Evolutionary conservation across 2,888 invertebrate species (phyloP).

Genomic region (Macropis europaea): DNA sequence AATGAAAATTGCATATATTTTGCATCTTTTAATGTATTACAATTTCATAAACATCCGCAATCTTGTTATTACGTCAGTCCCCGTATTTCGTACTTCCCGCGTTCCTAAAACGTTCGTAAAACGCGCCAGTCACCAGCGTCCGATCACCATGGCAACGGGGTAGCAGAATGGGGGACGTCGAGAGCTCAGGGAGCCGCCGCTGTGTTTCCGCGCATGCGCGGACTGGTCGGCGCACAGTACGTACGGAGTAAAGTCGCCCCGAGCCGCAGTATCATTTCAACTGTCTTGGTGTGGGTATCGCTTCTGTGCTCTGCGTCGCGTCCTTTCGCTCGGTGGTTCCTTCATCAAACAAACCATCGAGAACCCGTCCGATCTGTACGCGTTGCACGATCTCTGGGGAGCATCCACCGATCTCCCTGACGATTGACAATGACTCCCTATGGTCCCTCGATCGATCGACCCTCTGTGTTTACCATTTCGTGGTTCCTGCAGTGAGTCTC

Average conservation of each 20-base stretch:
- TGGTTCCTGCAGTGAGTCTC: background rate
- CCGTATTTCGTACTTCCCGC: too few species aligned
- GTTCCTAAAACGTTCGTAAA: too few species aligned
- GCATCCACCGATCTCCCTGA: slow-evolving; percentile 25
- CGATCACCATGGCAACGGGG: too few species aligned
- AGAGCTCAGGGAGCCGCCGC: slow-evolving; percentile 6
- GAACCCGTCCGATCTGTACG: background rate
- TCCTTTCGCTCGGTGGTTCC: slow-evolving; percentile 36
- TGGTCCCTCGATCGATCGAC: too few species aligned
- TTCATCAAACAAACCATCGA: background rate
- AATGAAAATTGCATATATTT: too few species aligned
- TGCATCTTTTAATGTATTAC: too few species aligned
- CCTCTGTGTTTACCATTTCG: background rate
- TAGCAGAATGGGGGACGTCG: background rate
- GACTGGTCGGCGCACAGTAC: slow-evolving; percentile 32
- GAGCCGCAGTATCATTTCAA: slow-evolving; percentile 74
- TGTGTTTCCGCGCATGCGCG: slow-evolving; percentile 60
- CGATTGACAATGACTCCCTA: too few species aligned
- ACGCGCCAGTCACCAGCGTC: too few species aligned
- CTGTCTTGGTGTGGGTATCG: slow-evolving; percentile 16
- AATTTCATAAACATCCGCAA: too few species aligned
- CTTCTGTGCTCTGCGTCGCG: slow-evolving; percentile 20
- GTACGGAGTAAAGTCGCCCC: slow-evolving; percentile 45
- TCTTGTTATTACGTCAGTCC: too few species aligned
- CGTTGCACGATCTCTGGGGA: background rate